Base-by-base conservation (phyloP, 1,140 invertebrate species). In the Brevipalpus yothersi region DNA sequence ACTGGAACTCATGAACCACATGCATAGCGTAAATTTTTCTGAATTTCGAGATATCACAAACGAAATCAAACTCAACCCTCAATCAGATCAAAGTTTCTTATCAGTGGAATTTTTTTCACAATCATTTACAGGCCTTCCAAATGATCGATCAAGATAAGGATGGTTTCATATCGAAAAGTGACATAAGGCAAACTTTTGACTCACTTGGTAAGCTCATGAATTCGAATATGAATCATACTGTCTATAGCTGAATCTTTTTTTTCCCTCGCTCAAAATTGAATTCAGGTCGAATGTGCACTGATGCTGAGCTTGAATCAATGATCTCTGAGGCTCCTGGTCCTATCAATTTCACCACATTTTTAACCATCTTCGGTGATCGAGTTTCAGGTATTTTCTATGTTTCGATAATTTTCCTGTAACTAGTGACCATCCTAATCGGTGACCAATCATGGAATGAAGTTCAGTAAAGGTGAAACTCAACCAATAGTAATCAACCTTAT, bases 61-160 rank as follows among this genome's bases (percentile, higher is more conserved):
- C 13, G 1, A 53, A 53, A 4, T 10, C n/a, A 17, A 41, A 40
- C 12, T 49, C 31, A 15, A 12, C 9, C 13, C 15, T n/a, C 31
- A 31, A 31, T 31, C 31, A 31, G 31, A 31, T 31, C 8, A 53
- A 59, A 15, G 15, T 40, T 31, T n/a, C n/a, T 31, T 31, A 31
- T 31, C 4, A 15, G 3, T 45, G 10, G 4, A 3, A 45, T 45
- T 40, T 58, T 8, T 63, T 49, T 61, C 64, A 5, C 8, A 12
- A 15, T 13, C 19, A 53, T 53, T 4, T 4, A 9, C 59, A 88
- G 86, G 88, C 87, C 69, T 96, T 97, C 82, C 82, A 86, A 73
- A 82, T 97, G 70, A 97, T 97, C 82, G 93, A 97, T 77, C 82
- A 86, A 75, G 88, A 97, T 77, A 92, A 95, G 75, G 93, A 97